Evolutionary conservation across 2,113 vertebrate species (phyloP).

Genomic region (Etia nguti): DNA sequence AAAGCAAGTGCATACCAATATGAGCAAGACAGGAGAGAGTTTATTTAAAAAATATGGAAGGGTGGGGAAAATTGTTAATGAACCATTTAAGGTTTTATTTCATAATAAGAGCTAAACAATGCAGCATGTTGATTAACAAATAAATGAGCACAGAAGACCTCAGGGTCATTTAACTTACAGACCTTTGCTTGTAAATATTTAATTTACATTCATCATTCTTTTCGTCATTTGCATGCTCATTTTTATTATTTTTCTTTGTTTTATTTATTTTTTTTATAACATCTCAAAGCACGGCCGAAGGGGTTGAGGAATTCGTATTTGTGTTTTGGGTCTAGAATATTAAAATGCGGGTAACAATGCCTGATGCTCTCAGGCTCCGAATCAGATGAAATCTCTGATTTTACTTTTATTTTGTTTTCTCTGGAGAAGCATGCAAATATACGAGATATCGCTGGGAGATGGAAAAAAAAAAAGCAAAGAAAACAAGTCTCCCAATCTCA

Average conservation of each 20-base stretch:
- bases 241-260: background rate
- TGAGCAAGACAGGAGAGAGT: background rate
- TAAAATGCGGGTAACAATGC: slow-evolving; percentile 11
- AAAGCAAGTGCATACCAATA: background rate
- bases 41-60: background rate
- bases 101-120: background rate
- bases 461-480: background rate
- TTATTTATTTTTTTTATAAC: background rate
- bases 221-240: slow-evolving; percentile 1
- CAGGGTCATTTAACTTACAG: background rate
- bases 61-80: background rate
- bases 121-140: background rate
- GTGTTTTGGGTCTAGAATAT: background rate
- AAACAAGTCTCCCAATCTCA: slow-evolving; percentile 9
- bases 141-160: background rate
- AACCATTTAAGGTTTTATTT: background rate
- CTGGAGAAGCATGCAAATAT: background rate
- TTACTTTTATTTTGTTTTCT: background rate
- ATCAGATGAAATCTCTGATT: background rate
- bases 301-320: background rate
- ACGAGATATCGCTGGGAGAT: slow-evolving; percentile 17
- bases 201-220: background rate
- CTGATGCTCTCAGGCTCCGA: background rate
- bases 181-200: background rate
- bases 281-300: background rate